Evolutionary conservation across 2,113 vertebrate species (phyloP), one percentile per base, ranked within the genome.

Genomic region (Poeciliopsis prolifica): DNA sequence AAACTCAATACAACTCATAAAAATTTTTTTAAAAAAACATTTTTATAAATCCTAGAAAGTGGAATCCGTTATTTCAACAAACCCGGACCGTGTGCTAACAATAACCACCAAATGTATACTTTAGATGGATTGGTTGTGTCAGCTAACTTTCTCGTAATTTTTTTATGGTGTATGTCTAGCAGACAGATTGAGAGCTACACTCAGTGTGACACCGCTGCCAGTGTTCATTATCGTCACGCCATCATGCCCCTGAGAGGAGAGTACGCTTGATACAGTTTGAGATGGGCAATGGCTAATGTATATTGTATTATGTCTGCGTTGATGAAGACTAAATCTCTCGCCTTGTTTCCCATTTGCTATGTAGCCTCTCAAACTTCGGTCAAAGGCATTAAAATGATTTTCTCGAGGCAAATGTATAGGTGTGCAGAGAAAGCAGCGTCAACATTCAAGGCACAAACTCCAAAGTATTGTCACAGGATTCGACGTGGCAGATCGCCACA

Each of bases 141-240:
- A 29, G n/a, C 3, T 48, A 75, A 77, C 67, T 74, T 73, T 68
- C 63, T 77, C 67, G 80, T 80, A 40, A 72, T 81, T 61, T 74
- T 73, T 78, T 74, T 28, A 69, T 74, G 70, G 40, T 75, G 61
- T 42, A 28, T 15, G 69, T 83, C 72, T 71, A 29, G 58, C 75
- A 75, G 44, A 66, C 65, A 70, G 61, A 68, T 75, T 64, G 48
- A 75, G 79, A 44, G 37, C 29, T 70, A 54, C 68, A 75, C 67
- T 51, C 48, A 31, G 30, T 78, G 80, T 84, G 83, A 81, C 72
- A 82, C 74, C 5, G n/a, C 71, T 87, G 86, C 67, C 77, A 82
- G 58, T 73, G 62, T 71, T 68, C 67, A 80, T 80, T 61, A 80
- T 51, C 33, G 58, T 77, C 71, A 33, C 40, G 35, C 68, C 69